Evolutionary conservation across 2,113 vertebrate species (phyloP).

Genomic region (Notiomystis cincta): DNA sequence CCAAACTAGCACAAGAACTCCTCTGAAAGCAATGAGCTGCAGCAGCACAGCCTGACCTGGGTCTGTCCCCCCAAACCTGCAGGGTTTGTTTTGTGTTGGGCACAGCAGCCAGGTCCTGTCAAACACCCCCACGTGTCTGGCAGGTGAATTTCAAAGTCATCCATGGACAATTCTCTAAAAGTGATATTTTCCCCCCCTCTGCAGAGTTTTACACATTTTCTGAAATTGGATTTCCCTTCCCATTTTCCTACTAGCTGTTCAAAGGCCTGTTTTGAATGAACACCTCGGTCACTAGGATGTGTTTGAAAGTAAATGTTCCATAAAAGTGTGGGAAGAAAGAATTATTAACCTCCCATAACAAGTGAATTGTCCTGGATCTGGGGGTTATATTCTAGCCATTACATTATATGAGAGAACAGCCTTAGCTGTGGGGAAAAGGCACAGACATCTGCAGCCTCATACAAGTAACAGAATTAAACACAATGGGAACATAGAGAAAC

Average conservation of each 20-base stretch:
- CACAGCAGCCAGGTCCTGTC: too few species aligned
- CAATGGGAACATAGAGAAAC: constrained; percentile 36
- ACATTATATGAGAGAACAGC: constrained; percentile 18
- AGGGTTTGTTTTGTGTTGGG: too few species aligned
- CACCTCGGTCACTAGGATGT: background rate
- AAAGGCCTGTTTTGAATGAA: background rate
- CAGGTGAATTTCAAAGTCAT: background rate
- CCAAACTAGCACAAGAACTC: too few species aligned
- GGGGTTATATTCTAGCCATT: constrained; percentile 7
- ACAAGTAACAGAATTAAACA: constrained; percentile 43
- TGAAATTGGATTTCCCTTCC: constrained; percentile 25
- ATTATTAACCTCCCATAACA: constrained; percentile 40
- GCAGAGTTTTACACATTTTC: background rate
- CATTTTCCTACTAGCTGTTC: constrained; percentile 1
- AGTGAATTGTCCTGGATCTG: constrained; percentile 30
- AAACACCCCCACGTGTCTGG: too few species aligned
- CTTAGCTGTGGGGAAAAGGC: constrained; percentile 50
- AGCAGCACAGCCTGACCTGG: too few species aligned
- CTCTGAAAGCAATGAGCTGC: too few species aligned
- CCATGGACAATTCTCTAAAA: background rate
- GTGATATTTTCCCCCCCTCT: background rate
- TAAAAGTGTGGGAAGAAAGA: constrained; percentile 18
- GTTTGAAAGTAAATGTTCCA: constrained; percentile 59
- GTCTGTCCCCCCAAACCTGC: too few species aligned
- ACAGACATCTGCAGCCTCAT: constrained; percentile 48